Evolutionary conservation across 2,888 invertebrate species (phyloP).

Genomic region (Drosophila buzzatii): DNA sequence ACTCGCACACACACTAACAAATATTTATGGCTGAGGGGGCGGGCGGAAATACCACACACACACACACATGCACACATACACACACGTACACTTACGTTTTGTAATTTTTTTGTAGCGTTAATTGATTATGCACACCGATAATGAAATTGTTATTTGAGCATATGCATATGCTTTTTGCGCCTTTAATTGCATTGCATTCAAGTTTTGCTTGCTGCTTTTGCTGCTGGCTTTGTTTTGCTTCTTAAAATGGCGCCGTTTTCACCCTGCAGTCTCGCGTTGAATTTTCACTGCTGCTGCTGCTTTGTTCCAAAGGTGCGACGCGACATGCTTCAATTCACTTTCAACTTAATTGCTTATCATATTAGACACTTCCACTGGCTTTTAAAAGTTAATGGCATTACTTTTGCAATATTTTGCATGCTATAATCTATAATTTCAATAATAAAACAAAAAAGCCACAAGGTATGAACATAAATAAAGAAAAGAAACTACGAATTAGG

Average conservation of each 20-base stretch:
- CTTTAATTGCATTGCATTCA: conserved; percentile 72
- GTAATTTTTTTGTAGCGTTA: conserved; percentile 46
- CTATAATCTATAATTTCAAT: conserved; percentile 50
- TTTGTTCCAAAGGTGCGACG: conserved; percentile 67
- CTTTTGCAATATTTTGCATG: conserved; percentile 38
- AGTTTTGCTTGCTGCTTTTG: conserved; percentile 55
- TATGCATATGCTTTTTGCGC: conserved; percentile 63
- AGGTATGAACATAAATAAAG: conserved; percentile 83
- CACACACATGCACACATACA: background rate
- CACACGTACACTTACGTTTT: conserved; percentile 50
- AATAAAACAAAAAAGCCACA: conserved; percentile 77
- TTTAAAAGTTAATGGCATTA: conserved; percentile 36
- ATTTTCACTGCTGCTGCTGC: conserved; percentile 64
- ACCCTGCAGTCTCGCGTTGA: conserved; percentile 64
- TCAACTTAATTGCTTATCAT: conserved; percentile 21
- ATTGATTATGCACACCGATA: conserved; percentile 55
- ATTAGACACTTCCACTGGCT: conserved; percentile 25
- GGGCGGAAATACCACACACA: conserved; percentile 21
- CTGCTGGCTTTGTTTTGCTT: conserved; percentile 81
- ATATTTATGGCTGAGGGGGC: conserved; percentile 12
- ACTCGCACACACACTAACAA: conserved; percentile 13
- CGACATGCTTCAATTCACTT: conserved; percentile 55
- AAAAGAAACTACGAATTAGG: conserved; percentile 74
- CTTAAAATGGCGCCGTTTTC: conserved; percentile 85
- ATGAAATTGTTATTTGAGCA: conserved; percentile 52